These are phyloP conservation scores for Sogatella furcifera DNA, from an alignment of 1,140 invertebrate genomes.

Conservation along the genomic window DNA sequence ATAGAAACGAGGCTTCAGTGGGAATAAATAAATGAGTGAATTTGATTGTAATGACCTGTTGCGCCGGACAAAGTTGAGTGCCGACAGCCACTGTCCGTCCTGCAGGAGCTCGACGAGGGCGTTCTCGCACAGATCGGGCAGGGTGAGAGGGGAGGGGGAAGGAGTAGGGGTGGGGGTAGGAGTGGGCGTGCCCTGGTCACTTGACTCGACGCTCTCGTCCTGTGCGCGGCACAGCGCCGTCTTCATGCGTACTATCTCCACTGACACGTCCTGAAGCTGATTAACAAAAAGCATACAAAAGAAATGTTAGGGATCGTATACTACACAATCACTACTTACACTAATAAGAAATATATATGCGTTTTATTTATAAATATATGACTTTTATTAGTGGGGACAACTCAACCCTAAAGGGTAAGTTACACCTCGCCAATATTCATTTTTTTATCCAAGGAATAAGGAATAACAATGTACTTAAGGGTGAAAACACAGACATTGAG, in stretches of 20 bases:
- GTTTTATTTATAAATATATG: no score
- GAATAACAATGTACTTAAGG: no score
- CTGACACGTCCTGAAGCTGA: slow-evolving; percentile 44
- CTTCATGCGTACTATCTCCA: slow-evolving; percentile 41
- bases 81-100: slow-evolving; percentile 49
- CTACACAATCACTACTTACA: no score
- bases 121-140: slow-evolving; percentile 39
- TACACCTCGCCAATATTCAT: no score
- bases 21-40: no score
- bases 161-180: slow-evolving; percentile 38
- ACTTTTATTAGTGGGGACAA: no score
- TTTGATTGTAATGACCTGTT: slow-evolving; percentile 34
- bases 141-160: slow-evolving; percentile 31
- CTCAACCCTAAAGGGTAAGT: no score
- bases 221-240: slow-evolving; percentile 38
- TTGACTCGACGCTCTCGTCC: slow-evolving; percentile 38
- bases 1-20: no score
- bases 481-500: no score
- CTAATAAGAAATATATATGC: no score
- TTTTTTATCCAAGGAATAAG: no score
- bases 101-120: slow-evolving; percentile 48
- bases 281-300: slow-evolving; percentile 17
- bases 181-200: slow-evolving; percentile 44
- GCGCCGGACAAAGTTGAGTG: slow-evolving; percentile 48
- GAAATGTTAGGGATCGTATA: no score